These are phyloP conservation scores for Clistopyga incitator DNA, from an alignment of 2,888 invertebrate species.

Conservation along the genomic window DNA sequence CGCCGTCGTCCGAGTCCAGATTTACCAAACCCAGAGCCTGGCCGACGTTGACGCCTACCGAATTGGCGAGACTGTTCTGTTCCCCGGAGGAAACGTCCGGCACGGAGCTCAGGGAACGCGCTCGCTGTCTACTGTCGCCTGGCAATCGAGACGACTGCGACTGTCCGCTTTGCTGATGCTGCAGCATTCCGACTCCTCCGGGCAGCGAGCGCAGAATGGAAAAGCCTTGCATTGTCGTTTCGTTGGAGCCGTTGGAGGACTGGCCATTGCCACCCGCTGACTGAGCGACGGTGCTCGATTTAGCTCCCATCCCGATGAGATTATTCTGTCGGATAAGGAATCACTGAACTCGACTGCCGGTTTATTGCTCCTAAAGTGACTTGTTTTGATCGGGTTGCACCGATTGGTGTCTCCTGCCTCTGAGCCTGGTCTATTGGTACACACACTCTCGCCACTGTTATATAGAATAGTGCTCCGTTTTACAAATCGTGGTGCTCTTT, in stretches of 20 bases:
- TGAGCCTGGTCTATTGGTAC: slow-evolving; percentile 54
- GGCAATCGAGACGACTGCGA: slow-evolving; percentile 81
- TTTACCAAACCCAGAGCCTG: slow-evolving; percentile 89
- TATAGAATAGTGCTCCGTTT: slow-evolving; percentile 1
- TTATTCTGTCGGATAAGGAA: slow-evolving; percentile 12
- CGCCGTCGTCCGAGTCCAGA: slow-evolving; percentile 88
- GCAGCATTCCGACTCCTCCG: slow-evolving; percentile 90
- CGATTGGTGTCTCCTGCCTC: slow-evolving; percentile 44
- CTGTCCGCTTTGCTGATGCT: slow-evolving; percentile 85
- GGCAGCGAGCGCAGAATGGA: slow-evolving; percentile 89
- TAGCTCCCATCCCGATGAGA: slow-evolving; percentile 89
- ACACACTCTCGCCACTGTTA: slow-evolving; percentile 28
- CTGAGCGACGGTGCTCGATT: slow-evolving; percentile 90
- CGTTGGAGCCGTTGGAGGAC: slow-evolving; percentile 90
- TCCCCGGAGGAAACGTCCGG: slow-evolving; percentile 88
- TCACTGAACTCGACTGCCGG: background rate
- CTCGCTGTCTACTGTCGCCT: slow-evolving; percentile 88
- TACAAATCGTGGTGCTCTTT: slow-evolving; percentile 3
- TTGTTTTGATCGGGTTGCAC: slow-evolving; percentile 19
- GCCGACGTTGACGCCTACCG: slow-evolving; percentile 88
- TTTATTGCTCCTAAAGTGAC: background rate
- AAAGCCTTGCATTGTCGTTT: slow-evolving; percentile 87
- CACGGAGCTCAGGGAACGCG: slow-evolving; percentile 93
- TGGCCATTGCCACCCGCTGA: slow-evolving; percentile 86
- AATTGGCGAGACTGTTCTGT: slow-evolving; percentile 88